A percentile compares a stretch with the other conserved stretches of the same genome.
These are phyloP conservation scores for Aphelocoma californica DNA, from an alignment of 2,797 vertebrate genomes.

Conservation along the genomic window DNA sequence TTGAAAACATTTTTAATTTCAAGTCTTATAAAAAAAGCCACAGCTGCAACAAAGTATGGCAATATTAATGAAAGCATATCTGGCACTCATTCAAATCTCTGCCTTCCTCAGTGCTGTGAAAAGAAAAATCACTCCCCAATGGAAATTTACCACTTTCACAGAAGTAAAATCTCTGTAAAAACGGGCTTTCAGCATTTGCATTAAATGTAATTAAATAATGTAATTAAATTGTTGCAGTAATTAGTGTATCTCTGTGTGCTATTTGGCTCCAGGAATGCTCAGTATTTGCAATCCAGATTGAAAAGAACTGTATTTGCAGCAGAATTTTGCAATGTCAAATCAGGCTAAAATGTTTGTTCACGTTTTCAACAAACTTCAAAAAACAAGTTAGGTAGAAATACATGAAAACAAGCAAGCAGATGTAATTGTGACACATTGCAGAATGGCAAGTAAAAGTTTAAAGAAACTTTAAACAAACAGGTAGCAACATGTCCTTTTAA, in stretches of 20 bases:
- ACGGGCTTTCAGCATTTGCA: constrained; percentile 21
- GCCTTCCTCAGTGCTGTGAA: neutral
- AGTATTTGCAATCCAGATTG: neutral
- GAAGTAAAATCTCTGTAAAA: constrained; percentile 33
- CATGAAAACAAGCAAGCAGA: neutral
- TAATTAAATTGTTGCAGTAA: constrained; percentile 45
- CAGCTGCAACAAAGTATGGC: constrained; percentile 33
- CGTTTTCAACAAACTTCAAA: neutral
- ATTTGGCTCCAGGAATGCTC: constrained; percentile 1
- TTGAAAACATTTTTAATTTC: constrained; percentile 57
- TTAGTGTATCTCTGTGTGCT: constrained; percentile 8
- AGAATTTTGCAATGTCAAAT: neutral
- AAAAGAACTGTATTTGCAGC: neutral
- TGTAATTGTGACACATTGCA: neutral
- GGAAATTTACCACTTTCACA: constrained; percentile 42
- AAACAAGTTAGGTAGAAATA: neutral
- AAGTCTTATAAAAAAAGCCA: neutral
- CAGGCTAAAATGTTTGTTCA: neutral
- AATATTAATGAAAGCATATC: constrained; percentile 57
- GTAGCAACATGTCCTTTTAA: neutral
- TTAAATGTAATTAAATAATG: constrained; percentile 48
- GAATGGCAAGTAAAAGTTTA: neutral
- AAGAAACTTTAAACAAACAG: neutral
- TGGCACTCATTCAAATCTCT: constrained; percentile 46
- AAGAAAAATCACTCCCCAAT: constrained; percentile 19